Conservation (phyloP, 2,113 vertebrate species). For the Capra hircus region DNA sequence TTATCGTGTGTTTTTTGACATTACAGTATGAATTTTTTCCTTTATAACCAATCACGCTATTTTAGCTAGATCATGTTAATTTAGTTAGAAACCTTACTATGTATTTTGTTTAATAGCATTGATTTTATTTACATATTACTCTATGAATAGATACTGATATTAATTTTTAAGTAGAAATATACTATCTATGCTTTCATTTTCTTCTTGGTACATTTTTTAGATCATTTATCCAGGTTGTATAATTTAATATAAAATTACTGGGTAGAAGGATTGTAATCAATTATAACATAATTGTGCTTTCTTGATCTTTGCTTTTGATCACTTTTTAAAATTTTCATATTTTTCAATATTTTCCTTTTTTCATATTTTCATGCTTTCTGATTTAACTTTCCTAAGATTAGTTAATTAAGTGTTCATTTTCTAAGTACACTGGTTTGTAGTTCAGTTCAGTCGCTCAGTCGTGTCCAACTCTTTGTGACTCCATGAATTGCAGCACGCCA, state of each 20-base stretch:
- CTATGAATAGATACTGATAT: neutral
- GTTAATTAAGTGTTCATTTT: neutral
- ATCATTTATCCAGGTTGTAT: neutral
- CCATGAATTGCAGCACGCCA: rapidly evolving
- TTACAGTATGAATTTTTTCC: neutral
- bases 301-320: neutral
- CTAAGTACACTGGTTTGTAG: neutral
- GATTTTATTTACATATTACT: neutral
- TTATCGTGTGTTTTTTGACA: neutral
- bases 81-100: neutral
- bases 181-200: neutral
- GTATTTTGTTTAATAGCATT: neutral
- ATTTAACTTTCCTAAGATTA: neutral
- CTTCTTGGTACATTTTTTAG: neutral
- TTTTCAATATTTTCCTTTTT: neutral
- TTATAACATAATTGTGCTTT: neutral
- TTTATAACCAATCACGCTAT: neutral
- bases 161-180: neutral
- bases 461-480: rapidly evolving
- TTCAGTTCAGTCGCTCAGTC: neutral
- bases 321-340: neutral
- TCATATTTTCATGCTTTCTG: neutral
- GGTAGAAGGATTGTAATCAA: neutral
- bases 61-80: neutral
- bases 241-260: neutral